Evolutionary conservation across 2,113 vertebrate species (phyloP).

Genomic region (Pavo muticus): DNA sequence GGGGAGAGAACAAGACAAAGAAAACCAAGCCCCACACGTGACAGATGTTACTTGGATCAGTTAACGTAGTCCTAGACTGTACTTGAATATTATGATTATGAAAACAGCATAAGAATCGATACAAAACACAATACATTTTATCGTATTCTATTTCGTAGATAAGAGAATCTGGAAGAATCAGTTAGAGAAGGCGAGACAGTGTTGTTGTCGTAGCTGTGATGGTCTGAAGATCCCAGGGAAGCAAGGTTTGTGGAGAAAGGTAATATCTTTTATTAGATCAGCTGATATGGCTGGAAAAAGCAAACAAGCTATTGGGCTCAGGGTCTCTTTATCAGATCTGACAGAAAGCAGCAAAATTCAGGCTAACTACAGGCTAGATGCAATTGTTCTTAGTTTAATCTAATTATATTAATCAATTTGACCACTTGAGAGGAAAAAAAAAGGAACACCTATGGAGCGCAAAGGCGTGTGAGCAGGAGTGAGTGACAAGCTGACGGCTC

Average conservation of each 20-base stretch:
- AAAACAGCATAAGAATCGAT: background rate
- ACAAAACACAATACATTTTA: constrained; percentile 15
- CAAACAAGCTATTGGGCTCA: constrained; percentile 32
- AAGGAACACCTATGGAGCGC: background rate
- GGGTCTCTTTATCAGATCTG: constrained; percentile 42
- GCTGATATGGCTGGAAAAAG: constrained; percentile 37
- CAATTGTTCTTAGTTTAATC: constrained; percentile 55
- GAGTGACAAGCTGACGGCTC: constrained; percentile 22
- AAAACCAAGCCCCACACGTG: background rate
- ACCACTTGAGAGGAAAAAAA: background rate
- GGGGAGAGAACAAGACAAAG: background rate
- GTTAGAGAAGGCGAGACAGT: background rate
- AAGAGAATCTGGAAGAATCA: constrained; percentile 8
- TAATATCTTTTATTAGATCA: constrained; percentile 57
- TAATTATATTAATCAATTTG: constrained; percentile 53
- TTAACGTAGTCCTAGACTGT: background rate
- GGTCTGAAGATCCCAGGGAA: constrained; percentile 22
- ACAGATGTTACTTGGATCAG: background rate
- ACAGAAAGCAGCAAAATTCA: constrained; percentile 55
- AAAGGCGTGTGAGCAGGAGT: constrained; percentile 2
- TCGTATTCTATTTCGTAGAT: constrained; percentile 10
- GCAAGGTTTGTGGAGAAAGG: constrained; percentile 37
- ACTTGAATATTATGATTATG: background rate
- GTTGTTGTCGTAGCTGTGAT: background rate
- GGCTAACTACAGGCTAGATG: constrained; percentile 36